These are phyloP conservation scores for Seriola quinqueradiata DNA, from an alignment of 2,113 vertebrate genomes.

Conservation along the genomic window DNA sequence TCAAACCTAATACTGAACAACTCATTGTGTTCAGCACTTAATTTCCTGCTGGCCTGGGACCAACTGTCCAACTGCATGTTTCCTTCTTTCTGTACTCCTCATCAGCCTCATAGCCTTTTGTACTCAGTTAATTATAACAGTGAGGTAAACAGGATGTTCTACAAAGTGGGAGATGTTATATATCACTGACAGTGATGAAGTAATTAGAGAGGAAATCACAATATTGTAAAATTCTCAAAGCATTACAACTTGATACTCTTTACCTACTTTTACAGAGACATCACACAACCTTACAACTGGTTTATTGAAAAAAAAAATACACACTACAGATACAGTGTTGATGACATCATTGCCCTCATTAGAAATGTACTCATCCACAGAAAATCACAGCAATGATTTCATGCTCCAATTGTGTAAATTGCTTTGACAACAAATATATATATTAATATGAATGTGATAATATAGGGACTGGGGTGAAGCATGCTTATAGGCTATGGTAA, in stretches of 20 bases:
- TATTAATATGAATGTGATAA: not conserved
- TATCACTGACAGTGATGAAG: not conserved
- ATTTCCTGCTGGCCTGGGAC: slow-evolving; percentile 6
- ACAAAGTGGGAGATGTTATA: not conserved
- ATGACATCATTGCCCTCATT: not conserved
- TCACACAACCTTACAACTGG: not conserved
- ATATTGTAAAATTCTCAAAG: not conserved
- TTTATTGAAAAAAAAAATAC: not conserved
- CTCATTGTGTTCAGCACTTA: not conserved
- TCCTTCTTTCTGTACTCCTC: not conserved
- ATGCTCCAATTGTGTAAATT: not conserved
- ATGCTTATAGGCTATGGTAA: not conserved
- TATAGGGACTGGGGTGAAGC: not conserved
- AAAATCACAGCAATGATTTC: not conserved
- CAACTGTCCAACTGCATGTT: not conserved
- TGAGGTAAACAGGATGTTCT: not conserved
- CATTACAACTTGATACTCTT: not conserved
- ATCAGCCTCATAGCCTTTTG: slow-evolving; percentile 5
- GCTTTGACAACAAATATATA: not conserved
- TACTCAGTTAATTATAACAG: slow-evolving; percentile 5
- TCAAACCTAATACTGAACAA: not conserved
- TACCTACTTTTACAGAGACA: not conserved
- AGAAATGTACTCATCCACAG: not conserved
- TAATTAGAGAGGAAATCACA: not conserved
- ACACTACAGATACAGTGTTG: not conserved